phyloP scores from a whole-genome alignment of 35 echinoderm and acorn worm genomes.

The Patiria miniata region DNA sequence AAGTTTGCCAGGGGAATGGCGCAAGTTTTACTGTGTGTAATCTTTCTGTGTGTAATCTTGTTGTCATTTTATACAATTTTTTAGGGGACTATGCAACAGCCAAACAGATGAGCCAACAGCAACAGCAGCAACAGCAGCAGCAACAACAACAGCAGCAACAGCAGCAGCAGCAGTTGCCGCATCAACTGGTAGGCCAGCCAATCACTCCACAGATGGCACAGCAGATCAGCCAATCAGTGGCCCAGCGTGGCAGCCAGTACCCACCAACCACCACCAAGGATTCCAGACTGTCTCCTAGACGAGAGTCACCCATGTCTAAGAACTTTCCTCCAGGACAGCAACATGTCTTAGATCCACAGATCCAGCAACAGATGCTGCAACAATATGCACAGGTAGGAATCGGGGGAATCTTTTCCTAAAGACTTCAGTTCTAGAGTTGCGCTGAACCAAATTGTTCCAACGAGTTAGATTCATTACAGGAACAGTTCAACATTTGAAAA shows the following conservation, averaged over 20 bases:
- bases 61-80: neutral
- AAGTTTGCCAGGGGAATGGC: no score
- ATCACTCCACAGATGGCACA: neutral
- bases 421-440: no score
- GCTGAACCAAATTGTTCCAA: no score
- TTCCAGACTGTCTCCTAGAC: constrained; percentile 24
- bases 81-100: constrained; percentile 39
- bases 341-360: neutral
- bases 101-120: constrained; percentile 36
- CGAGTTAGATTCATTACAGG: no score
- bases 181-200: neutral
- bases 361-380: neutral
- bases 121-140: neutral
- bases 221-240: neutral
- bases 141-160: constrained; percentile 1
- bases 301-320: constrained; percentile 40
- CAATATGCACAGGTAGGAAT: no score
- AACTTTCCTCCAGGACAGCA: constrained; percentile 35
- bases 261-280: constrained; percentile 52
- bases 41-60: no score
- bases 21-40: no score
- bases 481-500: no score
- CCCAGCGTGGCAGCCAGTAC: constrained; percentile 15
- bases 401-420: no score
- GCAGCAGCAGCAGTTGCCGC: neutral